phyloP scores from a whole-genome alignment of 2,888 invertebrate species.

The Carterocephalus palaemon region DNA sequence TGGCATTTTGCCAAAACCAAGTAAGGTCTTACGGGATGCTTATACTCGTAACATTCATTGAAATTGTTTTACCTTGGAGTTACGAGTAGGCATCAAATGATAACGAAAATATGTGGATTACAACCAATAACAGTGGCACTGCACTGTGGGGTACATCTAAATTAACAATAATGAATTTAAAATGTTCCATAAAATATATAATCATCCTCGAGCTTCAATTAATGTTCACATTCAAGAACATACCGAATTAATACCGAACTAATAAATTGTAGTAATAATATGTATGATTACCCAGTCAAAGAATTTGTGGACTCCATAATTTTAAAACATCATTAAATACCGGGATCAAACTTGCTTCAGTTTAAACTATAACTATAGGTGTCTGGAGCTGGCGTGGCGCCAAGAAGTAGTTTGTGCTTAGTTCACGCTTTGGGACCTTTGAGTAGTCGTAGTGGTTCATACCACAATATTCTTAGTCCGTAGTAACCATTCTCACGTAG shows the following conservation, averaged over 20 bases:
- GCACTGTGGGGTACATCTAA: too few species aligned
- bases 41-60: slow-evolving; percentile 21
- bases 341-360: slow-evolving; percentile 1
- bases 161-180: too few species aligned
- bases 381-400: slow-evolving; percentile 10
- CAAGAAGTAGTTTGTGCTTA: slow-evolving; percentile 9
- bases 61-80: slow-evolving; percentile 19
- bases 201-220: too few species aligned
- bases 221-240: too few species aligned
- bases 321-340: slow-evolving; percentile 11
- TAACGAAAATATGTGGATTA: background rate
- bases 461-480: too few species aligned
- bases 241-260: too few species aligned
- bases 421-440: slow-evolving; percentile 2
- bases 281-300: too few species aligned
- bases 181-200: too few species aligned
- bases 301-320: background rate
- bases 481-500: too few species aligned
- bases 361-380: slow-evolving; percentile 17
- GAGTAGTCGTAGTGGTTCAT: background rate
- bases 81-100: background rate
- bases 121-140: too few species aligned
- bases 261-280: too few species aligned
- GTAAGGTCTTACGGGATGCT: slow-evolving; percentile 11
- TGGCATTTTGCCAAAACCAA: slow-evolving; percentile 19